Evolutionary conservation across 2,888 invertebrate species (phyloP), one percentile per base, ranked within the genome.

Genomic region (Caenorhabditis afra): DNA sequence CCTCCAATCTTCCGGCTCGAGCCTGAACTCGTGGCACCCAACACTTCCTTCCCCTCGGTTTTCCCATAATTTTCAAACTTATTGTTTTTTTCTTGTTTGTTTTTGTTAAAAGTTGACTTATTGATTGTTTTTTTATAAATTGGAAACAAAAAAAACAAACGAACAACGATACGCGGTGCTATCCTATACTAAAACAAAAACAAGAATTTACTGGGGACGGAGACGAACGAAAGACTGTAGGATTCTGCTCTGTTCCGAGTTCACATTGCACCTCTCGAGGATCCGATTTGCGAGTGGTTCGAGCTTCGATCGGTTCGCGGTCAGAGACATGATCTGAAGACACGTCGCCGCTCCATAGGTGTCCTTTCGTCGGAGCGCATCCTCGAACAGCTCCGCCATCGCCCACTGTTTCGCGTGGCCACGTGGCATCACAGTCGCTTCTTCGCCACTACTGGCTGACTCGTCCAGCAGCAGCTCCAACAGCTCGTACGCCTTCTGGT

Each of bases 171-270:
- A 47, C 12, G 12, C n/a, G 45, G 5, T 12, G 5, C 70, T 70
- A 70, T 45, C 44, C 70, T 70, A 70, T 14, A 35, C 58, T 55
- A 77, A 18, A 39, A 55, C 41, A 66, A n/a, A 14, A 65, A 41
- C 1, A 66, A 22, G 10, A 65, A 29, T 3, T 50, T 70, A 84
- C 52, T 84, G 78, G 3, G 85, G 85, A 14, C 84, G 78, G 18
- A 85, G 76, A 50, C 85, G 76, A 20, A 85, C 81, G 62, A 83
- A 85, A 41, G 81, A 79, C 16, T 80, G 49, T 23, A 85, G 44
- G 20, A 85, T 74, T 49, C 76, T 62, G 16, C 23, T 44, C 49
- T 85, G 85, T 2, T 55, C 62, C n/a, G 66, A 53, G n/a, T 81
- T 79, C 50, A 85, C 59, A 44, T 62, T 52, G 29, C 85, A 85